phyloP scores from a whole-genome alignment of 92 coral and sea anemone genomes.

The Anthopleura xanthogrammica region DNA sequence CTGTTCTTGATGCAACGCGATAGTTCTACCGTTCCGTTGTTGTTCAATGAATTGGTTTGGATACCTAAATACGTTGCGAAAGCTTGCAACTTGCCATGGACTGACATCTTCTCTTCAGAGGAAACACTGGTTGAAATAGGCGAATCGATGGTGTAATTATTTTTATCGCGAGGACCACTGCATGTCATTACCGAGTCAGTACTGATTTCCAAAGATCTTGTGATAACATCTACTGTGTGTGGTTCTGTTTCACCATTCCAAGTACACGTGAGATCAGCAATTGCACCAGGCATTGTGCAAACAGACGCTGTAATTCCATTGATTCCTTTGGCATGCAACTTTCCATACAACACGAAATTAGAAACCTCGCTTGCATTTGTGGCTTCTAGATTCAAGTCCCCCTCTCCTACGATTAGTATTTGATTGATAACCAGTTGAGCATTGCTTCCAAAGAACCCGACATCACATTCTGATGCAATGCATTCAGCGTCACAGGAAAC shows the following conservation, averaged over 20 bases:
- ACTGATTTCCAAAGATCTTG: conserved; percentile 47
- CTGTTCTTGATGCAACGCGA: conserved; percentile 11
- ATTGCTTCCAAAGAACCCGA: conserved; percentile 41
- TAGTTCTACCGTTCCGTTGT: conserved; percentile 44
- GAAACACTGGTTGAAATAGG: conserved; percentile 29
- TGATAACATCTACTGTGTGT: conserved; percentile 39
- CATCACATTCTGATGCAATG: conserved; percentile 44
- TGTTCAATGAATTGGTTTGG: conserved; percentile 35
- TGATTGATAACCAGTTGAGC: conserved; percentile 52
- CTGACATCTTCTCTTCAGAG: conserved; percentile 41
- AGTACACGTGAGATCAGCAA: conserved; percentile 34
- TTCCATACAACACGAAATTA: conserved; percentile 43
- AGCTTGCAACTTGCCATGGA: conserved; percentile 47
- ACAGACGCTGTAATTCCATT: conserved; percentile 50
- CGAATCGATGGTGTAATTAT: conserved; percentile 12
- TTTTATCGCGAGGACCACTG: conserved; percentile 24
- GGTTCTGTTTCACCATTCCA: background rate
- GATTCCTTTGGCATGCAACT: conserved; percentile 51
- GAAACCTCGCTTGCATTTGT: conserved; percentile 33
- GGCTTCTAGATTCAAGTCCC: conserved; percentile 42
- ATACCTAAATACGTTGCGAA: conserved; percentile 31
- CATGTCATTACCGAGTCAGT: conserved; percentile 35
- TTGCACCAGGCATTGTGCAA: conserved; percentile 42
- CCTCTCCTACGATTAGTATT: conserved; percentile 37
- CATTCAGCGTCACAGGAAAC: conserved; percentile 50